Conservation (phyloP, 2,113 vertebrate species). For the Todiramphus chloris region DNA sequence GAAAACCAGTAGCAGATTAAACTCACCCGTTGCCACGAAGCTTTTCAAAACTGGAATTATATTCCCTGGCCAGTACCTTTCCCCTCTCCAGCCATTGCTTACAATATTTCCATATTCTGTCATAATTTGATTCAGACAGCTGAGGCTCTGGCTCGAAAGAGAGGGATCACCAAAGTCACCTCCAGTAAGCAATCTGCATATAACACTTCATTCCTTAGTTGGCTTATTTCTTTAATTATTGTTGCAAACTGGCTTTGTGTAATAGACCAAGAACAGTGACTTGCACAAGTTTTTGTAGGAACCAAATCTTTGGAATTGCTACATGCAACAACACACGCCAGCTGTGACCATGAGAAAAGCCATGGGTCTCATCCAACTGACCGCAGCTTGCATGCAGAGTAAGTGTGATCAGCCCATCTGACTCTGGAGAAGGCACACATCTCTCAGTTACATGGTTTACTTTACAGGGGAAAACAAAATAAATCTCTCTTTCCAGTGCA, state of each 20-base stretch:
- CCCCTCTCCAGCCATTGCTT: neutral
- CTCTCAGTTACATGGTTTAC: neutral
- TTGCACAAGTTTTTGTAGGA: constrained; percentile 3
- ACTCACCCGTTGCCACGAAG: neutral
- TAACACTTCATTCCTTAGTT: neutral
- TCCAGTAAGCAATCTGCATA: neutral
- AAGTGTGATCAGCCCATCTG: neutral
- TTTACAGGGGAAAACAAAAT: neutral
- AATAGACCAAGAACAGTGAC: neutral
- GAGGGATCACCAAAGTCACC: neutral
- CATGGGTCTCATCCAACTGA: neutral
- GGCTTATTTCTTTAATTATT: neutral
- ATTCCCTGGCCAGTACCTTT: neutral
- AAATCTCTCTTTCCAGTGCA: neutral
- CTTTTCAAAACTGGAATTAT: neutral
- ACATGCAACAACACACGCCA: neutral
- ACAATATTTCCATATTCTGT: neutral
- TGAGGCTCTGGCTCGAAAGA: neutral
- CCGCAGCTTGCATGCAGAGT: accelerated
- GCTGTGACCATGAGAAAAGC: neutral
- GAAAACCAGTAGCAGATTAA: neutral
- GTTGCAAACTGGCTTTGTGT: neutral
- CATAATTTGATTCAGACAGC: neutral
- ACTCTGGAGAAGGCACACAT: neutral
- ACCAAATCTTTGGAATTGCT: neutral